A percentile compares a stretch with the other conserved stretches of the same genome.
These are phyloP conservation scores for Anarrhichthys ocellatus DNA, from an alignment of 2,113 vertebrate genomes.

Conservation along the genomic window DNA sequence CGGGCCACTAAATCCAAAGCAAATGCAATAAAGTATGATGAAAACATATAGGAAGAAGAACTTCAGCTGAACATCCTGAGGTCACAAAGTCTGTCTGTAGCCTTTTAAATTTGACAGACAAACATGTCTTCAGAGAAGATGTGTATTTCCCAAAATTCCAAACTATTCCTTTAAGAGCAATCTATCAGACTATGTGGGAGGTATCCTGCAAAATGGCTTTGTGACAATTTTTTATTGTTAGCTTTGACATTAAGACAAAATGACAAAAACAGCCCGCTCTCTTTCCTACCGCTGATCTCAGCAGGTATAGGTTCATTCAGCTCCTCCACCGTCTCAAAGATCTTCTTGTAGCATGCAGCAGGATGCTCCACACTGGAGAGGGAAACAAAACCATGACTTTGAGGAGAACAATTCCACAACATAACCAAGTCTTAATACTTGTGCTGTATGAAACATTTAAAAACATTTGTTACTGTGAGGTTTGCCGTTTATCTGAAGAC, in stretches of 20 bases:
- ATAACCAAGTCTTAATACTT: neutral
- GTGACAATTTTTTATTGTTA: neutral
- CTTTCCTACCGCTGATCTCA: conserved; percentile 82
- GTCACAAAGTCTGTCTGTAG: neutral
- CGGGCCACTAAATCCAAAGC: neutral
- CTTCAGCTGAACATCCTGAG: neutral
- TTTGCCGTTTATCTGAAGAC: neutral
- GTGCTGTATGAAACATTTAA: neutral
- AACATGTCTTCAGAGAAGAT: neutral
- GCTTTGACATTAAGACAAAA: neutral
- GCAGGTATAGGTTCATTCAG: conserved; percentile 89
- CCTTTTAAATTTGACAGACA: neutral
- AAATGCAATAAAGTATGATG: neutral
- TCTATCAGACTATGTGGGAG: neutral
- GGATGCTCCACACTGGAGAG: conserved; percentile 92
- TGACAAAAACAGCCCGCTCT: neutral
- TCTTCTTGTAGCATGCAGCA: conserved; percentile 93
- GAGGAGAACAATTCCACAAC: neutral
- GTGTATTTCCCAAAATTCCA: neutral
- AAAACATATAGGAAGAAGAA: neutral
- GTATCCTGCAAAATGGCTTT: too few relatives aligned
- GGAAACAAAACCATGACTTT: neutral
- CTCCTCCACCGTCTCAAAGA: conserved; percentile 97
- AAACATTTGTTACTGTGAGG: neutral
- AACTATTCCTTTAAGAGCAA: neutral